A percentile compares a stretch with the other conserved stretches of the same genome.
Conservation (phyloP, 2,113 vertebrate genomes). For the Erinaceus europaeus region DNA sequence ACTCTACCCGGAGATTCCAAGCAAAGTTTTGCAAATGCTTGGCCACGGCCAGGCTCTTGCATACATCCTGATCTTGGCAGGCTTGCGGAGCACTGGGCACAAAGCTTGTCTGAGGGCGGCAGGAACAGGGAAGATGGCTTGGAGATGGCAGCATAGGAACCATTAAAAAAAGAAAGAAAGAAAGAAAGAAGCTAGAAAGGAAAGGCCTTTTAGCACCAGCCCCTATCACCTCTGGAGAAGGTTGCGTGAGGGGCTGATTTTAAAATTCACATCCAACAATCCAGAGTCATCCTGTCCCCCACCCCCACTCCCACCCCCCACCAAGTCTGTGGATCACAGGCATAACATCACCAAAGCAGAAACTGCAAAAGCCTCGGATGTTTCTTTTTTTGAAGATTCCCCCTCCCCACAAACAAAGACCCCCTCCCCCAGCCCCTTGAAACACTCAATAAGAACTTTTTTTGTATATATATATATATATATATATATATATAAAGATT, state of each 20-base stretch:
- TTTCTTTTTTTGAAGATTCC: constrained; percentile 78
- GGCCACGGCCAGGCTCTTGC: background rate
- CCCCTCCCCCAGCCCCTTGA: background rate
- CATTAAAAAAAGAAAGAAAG: too few relatives aligned
- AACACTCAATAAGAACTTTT: constrained; percentile 82
- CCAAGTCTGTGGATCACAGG: constrained; percentile 70
- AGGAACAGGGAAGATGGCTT: constrained; percentile 47
- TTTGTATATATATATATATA: too few relatives aligned
- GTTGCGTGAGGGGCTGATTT: constrained; percentile 57
- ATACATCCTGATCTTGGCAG: background rate
- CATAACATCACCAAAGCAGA: constrained; percentile 76
- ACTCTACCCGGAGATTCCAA: background rate
- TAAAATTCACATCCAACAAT: constrained; percentile 71
- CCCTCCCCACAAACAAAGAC: too few relatives aligned
- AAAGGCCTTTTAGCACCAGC: constrained; percentile 71
- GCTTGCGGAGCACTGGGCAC: constrained; percentile 11
- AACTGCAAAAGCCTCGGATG: constrained; percentile 82
- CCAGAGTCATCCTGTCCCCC: too few relatives aligned
- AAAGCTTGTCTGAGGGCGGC: constrained; percentile 33
- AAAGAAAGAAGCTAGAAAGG: too few relatives aligned
- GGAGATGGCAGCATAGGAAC: background rate
- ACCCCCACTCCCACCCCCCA: too few relatives aligned
- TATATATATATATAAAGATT: constrained; percentile 48
- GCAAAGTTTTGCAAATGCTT: background rate
- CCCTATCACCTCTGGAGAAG: constrained; percentile 62